Evolutionary conservation across 2,888 invertebrate genomes (phyloP).

Genomic region (Philaethria dido): DNA sequence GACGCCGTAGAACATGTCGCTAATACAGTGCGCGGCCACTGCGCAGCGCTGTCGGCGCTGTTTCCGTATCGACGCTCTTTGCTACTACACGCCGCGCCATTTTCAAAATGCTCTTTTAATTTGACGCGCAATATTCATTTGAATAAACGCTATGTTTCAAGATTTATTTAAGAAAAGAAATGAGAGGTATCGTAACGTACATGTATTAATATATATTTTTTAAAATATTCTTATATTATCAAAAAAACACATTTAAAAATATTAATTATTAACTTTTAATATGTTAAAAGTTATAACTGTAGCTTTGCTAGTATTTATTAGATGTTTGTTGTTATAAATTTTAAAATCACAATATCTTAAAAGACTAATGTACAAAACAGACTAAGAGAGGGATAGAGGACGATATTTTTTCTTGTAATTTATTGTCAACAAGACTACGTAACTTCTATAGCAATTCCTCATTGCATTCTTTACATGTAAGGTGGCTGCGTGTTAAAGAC

Average conservation of each 20-base stretch:
- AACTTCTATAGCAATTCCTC: not conserved
- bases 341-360: too few relatives aligned
- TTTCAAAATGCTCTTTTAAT: slow-evolving; percentile 35
- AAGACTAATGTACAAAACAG: too few relatives aligned
- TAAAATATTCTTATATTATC: too few relatives aligned
- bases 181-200: not conserved
- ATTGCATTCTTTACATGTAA: not conserved
- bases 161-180: not conserved
- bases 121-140: not conserved
- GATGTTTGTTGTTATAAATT: too few relatives aligned
- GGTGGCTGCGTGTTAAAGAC: not conserved
- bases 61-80: slow-evolving; percentile 76
- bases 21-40: slow-evolving; percentile 81
- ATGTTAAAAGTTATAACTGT: too few relatives aligned
- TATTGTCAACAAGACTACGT: not conserved
- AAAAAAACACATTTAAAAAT: not conserved
- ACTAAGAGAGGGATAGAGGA: too few relatives aligned
- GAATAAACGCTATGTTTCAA: not conserved
- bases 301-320: too few relatives aligned
- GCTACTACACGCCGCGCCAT: slow-evolving; percentile 45
- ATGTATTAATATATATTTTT: not conserved
- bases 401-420: not conserved
- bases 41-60: slow-evolving; percentile 60
- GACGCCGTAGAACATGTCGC: slow-evolving; percentile 82
- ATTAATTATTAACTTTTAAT: too few relatives aligned